phyloP scores from a whole-genome alignment of 1,140 invertebrate genomes.

The Drosophila nebulosa region DNA sequence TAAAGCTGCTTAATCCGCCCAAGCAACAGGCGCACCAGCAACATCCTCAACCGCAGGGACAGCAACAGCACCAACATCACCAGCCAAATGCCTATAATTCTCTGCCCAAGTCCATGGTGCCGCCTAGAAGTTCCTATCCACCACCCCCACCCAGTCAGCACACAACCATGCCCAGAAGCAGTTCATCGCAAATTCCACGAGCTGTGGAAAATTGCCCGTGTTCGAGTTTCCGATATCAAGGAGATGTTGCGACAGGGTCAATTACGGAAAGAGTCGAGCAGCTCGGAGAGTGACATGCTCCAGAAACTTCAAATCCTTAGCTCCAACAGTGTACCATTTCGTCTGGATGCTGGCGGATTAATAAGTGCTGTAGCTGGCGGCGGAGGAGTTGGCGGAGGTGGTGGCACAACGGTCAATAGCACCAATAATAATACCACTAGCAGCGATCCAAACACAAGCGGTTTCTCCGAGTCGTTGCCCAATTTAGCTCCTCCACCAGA shows the following conservation, averaged over 20 bases:
- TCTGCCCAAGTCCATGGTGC: conserved; percentile 80
- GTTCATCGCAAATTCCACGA: conserved; percentile 61
- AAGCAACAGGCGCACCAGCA: conserved; percentile 42
- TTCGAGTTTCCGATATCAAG: conserved; percentile 76
- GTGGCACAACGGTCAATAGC: conserved; percentile 81
- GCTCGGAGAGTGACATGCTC: conserved; percentile 72
- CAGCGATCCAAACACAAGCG: conserved; percentile 69
- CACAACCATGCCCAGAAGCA: conserved; percentile 72
- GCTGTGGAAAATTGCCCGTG: conserved; percentile 77
- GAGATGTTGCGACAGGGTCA: conserved; percentile 73
- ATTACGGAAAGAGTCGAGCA: conserved; percentile 71
- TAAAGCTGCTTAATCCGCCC: conserved; percentile 75
- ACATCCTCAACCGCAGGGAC: neutral
- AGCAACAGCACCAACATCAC: conserved; percentile 14
- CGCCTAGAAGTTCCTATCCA: conserved; percentile 84
- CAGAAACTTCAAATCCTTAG: conserved; percentile 64
- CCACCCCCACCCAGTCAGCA: conserved; percentile 78
- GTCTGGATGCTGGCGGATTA: conserved; percentile 47
- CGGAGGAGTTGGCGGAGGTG: conserved; percentile 18
- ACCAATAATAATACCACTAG: conserved; percentile 70
- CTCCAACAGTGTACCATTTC: conserved; percentile 66
- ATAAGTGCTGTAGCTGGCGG: conserved; percentile 9
- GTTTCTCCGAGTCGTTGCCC: conserved; percentile 84
- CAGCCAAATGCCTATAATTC: conserved; percentile 65
- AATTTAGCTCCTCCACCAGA: conserved; percentile 84